These are phyloP conservation scores for Nothobranchius kuhntae DNA, from an alignment of 2,113 vertebrate species.

Conservation along the genomic window DNA sequence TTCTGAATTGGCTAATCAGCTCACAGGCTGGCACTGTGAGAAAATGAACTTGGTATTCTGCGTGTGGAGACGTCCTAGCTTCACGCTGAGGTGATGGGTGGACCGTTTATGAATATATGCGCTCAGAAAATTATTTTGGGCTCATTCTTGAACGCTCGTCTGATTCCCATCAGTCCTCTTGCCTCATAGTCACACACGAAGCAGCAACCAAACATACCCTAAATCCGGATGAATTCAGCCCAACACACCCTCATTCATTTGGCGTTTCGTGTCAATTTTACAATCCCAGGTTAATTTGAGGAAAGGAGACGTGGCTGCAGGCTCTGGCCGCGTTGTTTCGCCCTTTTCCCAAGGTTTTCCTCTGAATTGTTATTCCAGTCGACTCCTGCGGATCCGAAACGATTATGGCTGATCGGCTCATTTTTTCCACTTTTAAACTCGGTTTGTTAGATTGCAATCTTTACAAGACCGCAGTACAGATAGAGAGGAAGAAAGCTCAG, in stretches of 20 bases:
- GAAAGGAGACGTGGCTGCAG: not conserved
- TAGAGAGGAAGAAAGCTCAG: not conserved
- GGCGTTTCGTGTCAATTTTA: not conserved
- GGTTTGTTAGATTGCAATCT: not conserved
- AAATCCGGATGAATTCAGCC: too few relatives aligned
- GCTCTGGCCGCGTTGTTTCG: not conserved
- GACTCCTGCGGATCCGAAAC: not conserved
- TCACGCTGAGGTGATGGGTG: constrained; percentile 10
- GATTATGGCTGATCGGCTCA: not conserved
- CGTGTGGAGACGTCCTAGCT: constrained; percentile 20
- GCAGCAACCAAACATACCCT: too few relatives aligned
- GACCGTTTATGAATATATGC: not conserved
- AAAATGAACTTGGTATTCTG: constrained; percentile 66
- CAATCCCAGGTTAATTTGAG: too few relatives aligned
- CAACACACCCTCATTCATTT: not conserved
- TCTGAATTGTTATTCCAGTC: constrained; percentile 36
- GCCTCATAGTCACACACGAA: too few relatives aligned
- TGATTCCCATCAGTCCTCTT: too few relatives aligned
- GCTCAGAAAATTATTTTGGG: too few relatives aligned
- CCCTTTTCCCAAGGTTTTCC: not conserved
- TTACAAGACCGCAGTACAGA: not conserved
- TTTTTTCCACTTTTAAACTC: not conserved
- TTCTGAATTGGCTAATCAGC: constrained; percentile 37
- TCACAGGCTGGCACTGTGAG: constrained; percentile 49
- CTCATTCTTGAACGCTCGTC: too few relatives aligned